A percentile compares a stretch with the other conserved stretches of the same genome.
Evolutionary conservation across 2,888 invertebrate species (phyloP).

Genomic region (Epicampocera succincta): DNA sequence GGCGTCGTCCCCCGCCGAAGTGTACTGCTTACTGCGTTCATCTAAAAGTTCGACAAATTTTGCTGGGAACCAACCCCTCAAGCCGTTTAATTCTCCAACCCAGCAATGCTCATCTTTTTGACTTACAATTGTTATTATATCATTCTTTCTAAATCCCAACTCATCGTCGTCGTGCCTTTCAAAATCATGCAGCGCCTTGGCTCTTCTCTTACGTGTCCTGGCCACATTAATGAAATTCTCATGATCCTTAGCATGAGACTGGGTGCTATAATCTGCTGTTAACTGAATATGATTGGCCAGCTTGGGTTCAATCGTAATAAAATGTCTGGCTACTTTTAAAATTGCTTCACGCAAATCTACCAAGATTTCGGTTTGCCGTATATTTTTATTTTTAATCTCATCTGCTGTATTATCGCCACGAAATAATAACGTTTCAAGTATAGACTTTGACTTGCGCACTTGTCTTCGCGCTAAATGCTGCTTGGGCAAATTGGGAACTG

Average conservation of each 20-base stretch:
- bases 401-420: constrained; percentile 88
- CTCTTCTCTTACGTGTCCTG: constrained; percentile 91
- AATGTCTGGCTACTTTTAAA: constrained; percentile 95
- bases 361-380: constrained; percentile 98
- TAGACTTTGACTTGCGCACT: constrained; percentile 94
- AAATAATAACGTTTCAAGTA: constrained; percentile 93
- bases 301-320: constrained; percentile 95
- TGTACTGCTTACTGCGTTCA: constrained; percentile 95
- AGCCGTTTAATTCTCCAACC: constrained; percentile 98
- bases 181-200: constrained; percentile 98
- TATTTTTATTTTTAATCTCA: constrained; percentile 96
- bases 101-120: constrained; percentile 99
- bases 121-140: constrained; percentile 98
- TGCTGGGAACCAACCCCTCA: constrained; percentile 98
- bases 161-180: constrained; percentile 99
- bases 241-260: constrained; percentile 96
- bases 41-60: constrained; percentile 98
- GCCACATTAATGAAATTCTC: constrained; percentile 97
- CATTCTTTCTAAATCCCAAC: constrained; percentile 98
- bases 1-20: constrained; percentile 97
- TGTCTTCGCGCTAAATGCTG: constrained; percentile 94
- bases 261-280: constrained; percentile 96
- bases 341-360: constrained; percentile 99
- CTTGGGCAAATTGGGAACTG: constrained; percentile 94
- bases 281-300: constrained; percentile 89